Conservation (phyloP, 2,888 invertebrate species). For the Athetis lepigone region DNA sequence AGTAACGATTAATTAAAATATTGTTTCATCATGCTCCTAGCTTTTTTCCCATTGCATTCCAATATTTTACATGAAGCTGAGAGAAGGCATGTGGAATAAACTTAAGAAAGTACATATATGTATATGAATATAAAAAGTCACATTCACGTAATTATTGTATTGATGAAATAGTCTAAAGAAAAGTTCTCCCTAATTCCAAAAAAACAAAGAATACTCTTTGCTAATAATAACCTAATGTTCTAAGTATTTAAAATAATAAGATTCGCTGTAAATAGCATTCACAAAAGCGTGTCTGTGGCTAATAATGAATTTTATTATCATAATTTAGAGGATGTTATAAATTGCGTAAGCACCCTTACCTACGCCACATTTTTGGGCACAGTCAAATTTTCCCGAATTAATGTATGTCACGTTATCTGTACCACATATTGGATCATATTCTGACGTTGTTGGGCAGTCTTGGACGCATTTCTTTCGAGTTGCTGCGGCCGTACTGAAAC, state of each 20-base stretch:
- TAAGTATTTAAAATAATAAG: slow-evolving; percentile 7
- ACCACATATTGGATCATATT: slow-evolving; percentile 73
- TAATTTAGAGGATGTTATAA: background rate
- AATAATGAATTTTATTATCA: slow-evolving; percentile 2
- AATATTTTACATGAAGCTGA: too few species aligned
- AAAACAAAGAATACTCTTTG: background rate
- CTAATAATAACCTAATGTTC: background rate
- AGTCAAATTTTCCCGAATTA: slow-evolving; percentile 73
- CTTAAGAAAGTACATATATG: too few species aligned
- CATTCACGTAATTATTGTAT: too few species aligned
- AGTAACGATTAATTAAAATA: too few species aligned
- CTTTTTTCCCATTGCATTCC: too few species aligned
- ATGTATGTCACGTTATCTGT: slow-evolving; percentile 74
- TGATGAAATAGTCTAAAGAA: too few species aligned
- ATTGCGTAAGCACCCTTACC: slow-evolving; percentile 60
- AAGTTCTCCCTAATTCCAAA: too few species aligned
- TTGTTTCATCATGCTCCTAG: too few species aligned
- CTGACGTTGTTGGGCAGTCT: slow-evolving; percentile 66
- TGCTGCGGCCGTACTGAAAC: slow-evolving; percentile 31
- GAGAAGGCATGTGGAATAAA: too few species aligned
- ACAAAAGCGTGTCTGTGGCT: background rate
- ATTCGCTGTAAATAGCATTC: slow-evolving; percentile 6
- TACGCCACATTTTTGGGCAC: slow-evolving; percentile 73
- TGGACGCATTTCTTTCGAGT: slow-evolving; percentile 59
- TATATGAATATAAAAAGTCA: too few species aligned